Evolutionary conservation across 2,888 invertebrate genomes (phyloP).

Genomic region (Tribolium freemani): DNA sequence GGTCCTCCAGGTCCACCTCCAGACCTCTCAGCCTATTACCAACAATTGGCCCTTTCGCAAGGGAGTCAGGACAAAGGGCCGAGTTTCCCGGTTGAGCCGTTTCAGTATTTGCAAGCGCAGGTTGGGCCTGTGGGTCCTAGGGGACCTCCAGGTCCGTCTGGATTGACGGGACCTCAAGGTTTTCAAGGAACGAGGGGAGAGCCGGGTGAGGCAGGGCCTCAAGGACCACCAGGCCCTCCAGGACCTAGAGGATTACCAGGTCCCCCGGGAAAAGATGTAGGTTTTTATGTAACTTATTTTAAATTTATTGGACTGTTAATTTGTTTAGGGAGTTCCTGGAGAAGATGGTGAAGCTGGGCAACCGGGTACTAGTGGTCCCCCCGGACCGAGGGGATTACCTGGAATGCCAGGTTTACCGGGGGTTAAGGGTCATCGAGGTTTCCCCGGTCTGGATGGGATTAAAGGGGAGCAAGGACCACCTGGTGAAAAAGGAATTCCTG

Average conservation of each 20-base stretch:
- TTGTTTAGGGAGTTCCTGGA: constrained; percentile 76
- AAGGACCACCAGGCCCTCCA: constrained; percentile 73
- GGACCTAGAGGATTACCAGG: constrained; percentile 80
- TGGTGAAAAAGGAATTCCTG: constrained; percentile 83
- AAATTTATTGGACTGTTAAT: no score
- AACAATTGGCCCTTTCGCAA: constrained; percentile 80
- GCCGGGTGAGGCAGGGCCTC: constrained; percentile 81
- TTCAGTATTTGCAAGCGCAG: constrained; percentile 84
- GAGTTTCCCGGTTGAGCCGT: constrained; percentile 72
- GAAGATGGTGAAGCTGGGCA: constrained; percentile 87
- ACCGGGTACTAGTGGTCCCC: constrained; percentile 78
- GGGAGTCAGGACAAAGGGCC: constrained; percentile 82
- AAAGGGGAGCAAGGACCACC: constrained; percentile 84
- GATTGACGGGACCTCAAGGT: constrained; percentile 81
- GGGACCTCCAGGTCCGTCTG: constrained; percentile 80
- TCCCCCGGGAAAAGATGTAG: constrained; percentile 80
- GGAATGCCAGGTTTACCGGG: constrained; percentile 87
- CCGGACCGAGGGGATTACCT: constrained; percentile 80
- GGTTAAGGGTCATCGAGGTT: constrained; percentile 86
- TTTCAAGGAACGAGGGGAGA: constrained; percentile 88
- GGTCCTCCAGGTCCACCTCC: constrained; percentile 77
- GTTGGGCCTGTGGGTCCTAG: constrained; percentile 85
- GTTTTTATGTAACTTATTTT: no score
- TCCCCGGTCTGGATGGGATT: constrained; percentile 82
- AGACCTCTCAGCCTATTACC: constrained; percentile 82